Evolutionary conservation across 2,797 vertebrate genomes (phyloP), one percentile per base, ranked within the genome.

Genomic region (Malacoraja senta): DNA sequence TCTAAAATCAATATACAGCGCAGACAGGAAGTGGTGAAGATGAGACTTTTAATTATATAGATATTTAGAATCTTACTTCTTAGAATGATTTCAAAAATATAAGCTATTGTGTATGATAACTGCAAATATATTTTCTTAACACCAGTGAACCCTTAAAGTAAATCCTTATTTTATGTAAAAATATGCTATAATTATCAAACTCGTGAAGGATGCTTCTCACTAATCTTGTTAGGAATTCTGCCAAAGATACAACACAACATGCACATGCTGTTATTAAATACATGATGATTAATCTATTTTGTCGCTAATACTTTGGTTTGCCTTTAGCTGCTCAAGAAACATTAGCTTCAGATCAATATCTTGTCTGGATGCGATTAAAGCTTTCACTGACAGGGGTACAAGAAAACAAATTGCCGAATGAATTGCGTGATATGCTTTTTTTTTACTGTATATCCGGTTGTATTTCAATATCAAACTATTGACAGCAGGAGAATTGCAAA

Each of bases 291-390:
- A 95, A 96, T 96, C 94, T 94, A 94, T 93, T 95, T 95, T 95
- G 94, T 95, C 95, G 94, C 94, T 95, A 94, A 93, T 95, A 95
- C 95, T 94, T 84, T 95, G 94, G 94, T 95, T 95, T 94, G 93
- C 93, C 94, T 95, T 96, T 95, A 95, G 93, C 94, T 95, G 93
- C 93, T 94, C 93, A 79, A 94, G 84, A 94, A 95, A 95, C 94
- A 95, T 94, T 93, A 93, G 93, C 93, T 95, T 95, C 94, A 95
- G 94, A 96, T 96, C 95, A 96, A 96, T 95, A 96, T 94, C 93
- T 93, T 94, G 95, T 95, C 94, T 96, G 94, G 94, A 95, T 96
- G 94, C 95, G 94, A 95, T 95, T 96, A 95, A 91, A 95, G 93
- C 58, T 94, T 94, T 63, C 95, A 96, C 94, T 95, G 94, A 96